Evolutionary conservation across 2,888 invertebrate genomes (phyloP), one percentile per base, ranked within the genome.

Genomic region (Heliconius sara): DNA sequence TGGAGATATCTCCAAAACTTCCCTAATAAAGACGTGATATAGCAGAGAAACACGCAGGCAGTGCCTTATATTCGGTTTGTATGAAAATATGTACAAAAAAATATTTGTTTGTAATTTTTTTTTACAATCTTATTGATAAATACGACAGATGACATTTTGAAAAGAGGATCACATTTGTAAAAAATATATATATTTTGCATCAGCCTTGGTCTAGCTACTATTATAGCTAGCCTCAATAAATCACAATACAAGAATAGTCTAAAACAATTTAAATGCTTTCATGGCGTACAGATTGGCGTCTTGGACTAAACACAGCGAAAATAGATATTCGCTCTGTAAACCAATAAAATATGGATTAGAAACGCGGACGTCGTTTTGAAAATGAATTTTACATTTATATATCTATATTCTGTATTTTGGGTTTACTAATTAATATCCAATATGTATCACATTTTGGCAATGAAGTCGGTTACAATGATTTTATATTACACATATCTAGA

Each of bases 1-100:
- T 85, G 90, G 94, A 87, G 94, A 94, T 91, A 94, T 94, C 94
- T 84, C 94, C 90, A 84, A 86, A 84, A 85, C 85, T 85, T 85
- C 88, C 88, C 86, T 86, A 86, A 86, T 84, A 84, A 86, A 85
- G 86, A 85, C 83, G 84, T 84, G 83, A 85, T 88, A 92, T 88
- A 84, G 87, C 86, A 73, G 60, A 60, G 74, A 81, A 83, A 83
- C 87, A 86, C 86, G 87, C 85, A 79, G 78, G 60, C 60, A 52
- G 16, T 25, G 12, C 27, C 27, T 65, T 65, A 19, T 27, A 65
- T 65, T 3, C 2, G 19, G 7, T 22, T 52, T 22, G 52, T 52
- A 52, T 52, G 19, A 52, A 52, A 52, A 52, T 52, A 19, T 19
- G 22, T 19, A 7, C 19, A 52, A 52, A 19, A 52, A 19, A 2